These are phyloP conservation scores for Neosilurus hyrtlii DNA, from an alignment of 2,797 vertebrate species.

Conservation along the genomic window DNA sequence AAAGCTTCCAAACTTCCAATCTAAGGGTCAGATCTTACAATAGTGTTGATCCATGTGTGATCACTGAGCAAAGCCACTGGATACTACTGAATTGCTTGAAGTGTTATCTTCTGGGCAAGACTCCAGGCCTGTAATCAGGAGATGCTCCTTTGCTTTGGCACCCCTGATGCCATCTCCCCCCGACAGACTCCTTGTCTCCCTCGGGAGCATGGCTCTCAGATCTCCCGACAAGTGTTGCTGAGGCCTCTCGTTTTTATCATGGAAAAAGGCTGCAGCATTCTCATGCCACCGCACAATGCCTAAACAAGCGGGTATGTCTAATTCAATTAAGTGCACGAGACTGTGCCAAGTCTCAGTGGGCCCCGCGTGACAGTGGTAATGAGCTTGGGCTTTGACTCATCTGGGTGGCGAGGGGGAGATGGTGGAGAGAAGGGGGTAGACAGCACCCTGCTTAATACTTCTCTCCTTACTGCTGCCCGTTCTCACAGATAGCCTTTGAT, in stretches of 20 bases:
- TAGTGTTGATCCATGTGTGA: slow-evolving; percentile 41
- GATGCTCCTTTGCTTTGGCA: slow-evolving; percentile 60
- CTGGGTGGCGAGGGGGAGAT: slow-evolving; percentile 55
- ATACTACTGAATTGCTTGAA: slow-evolving; percentile 30
- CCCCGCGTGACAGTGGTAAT: slow-evolving; percentile 77
- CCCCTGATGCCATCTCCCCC: slow-evolving; percentile 47
- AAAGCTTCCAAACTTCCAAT: slow-evolving; percentile 12
- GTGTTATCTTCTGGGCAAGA: slow-evolving; percentile 59
- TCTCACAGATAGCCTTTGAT: slow-evolving; percentile 64
- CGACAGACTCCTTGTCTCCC: slow-evolving; percentile 17
- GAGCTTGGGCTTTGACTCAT: slow-evolving; percentile 65
- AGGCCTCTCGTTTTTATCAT: slow-evolving; percentile 66
- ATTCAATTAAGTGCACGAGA: slow-evolving; percentile 80
- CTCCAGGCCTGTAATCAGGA: slow-evolving; percentile 52
- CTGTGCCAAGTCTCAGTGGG: slow-evolving; percentile 77
- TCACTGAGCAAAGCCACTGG: slow-evolving; percentile 3
- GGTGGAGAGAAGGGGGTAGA: slow-evolving; percentile 46
- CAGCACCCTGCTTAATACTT: slow-evolving; percentile 64
- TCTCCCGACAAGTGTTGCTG: slow-evolving; percentile 74
- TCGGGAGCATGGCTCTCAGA: slow-evolving; percentile 62
- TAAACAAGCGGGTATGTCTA: slow-evolving; percentile 83
- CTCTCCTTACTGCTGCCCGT: slow-evolving; percentile 59
- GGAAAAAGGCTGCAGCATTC: slow-evolving; percentile 70
- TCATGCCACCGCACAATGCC: slow-evolving; percentile 77
- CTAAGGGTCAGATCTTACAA: slow-evolving; percentile 38